Percentiles rank a stretch among this genome's conserved stretches.
Conservation (phyloP, 2,888 invertebrate genomes). For the Andrena trimmerana region DNA sequence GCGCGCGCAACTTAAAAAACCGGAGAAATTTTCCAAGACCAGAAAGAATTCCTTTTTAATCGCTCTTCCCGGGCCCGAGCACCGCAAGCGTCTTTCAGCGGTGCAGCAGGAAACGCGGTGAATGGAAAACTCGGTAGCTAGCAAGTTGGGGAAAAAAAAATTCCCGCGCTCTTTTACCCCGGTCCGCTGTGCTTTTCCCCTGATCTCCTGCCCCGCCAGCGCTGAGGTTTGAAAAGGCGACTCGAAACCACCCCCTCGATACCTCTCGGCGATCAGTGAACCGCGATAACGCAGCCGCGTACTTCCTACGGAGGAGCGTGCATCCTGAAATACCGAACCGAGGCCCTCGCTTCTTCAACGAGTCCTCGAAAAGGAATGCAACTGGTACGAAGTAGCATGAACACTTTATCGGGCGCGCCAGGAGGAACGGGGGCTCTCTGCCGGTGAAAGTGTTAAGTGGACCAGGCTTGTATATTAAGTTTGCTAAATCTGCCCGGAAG, state of each 20-base stretch:
- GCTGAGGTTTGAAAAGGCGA: constrained; percentile 17
- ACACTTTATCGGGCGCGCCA: background rate
- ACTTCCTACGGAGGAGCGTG: background rate
- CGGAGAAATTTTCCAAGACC: background rate
- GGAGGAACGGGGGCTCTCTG: no score
- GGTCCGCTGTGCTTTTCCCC: background rate
- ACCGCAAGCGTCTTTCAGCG: background rate
- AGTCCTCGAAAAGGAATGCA: no score
- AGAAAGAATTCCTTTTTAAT: constrained; percentile 7
- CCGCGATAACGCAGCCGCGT: background rate
- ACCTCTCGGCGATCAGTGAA: background rate
- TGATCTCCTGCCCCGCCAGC: constrained; percentile 16
- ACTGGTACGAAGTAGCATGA: background rate
- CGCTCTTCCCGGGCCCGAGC: background rate
- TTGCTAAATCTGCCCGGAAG: constrained; percentile 32
- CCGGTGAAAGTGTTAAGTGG: background rate
- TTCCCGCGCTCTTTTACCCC: background rate
- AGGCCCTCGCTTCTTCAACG: background rate
- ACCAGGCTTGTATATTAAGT: background rate
- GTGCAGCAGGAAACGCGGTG: constrained; percentile 10
- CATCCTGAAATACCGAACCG: background rate
- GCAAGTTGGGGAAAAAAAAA: constrained; percentile 28
- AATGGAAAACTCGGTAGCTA: constrained; percentile 39
- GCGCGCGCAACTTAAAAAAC: background rate
- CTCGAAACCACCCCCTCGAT: constrained; percentile 21